These are phyloP conservation scores for Zeuzera pyrina DNA, from an alignment of 2,888 invertebrate species.

Conservation along the genomic window DNA sequence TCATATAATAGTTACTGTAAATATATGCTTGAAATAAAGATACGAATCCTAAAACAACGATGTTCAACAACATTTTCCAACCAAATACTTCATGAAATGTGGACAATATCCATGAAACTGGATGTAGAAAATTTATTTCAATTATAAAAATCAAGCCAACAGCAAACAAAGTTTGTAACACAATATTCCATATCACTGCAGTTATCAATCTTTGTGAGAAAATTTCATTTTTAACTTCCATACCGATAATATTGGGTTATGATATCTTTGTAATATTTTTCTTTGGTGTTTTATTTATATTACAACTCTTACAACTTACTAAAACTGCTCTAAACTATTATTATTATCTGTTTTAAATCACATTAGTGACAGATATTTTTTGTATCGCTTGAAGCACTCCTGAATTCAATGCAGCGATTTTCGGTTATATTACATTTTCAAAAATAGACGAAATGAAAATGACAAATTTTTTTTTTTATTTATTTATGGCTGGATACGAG, in stretches of 20 bases:
- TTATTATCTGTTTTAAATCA: not conserved
- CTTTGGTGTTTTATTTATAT: not conserved
- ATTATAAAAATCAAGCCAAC: constrained; percentile 65
- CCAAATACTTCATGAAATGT: constrained; percentile 74
- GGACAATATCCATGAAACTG: constrained; percentile 75
- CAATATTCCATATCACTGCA: constrained; percentile 74
- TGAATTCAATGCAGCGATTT: no score
- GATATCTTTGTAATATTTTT: not conserved
- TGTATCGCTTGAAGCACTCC: no score
- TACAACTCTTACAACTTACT: not conserved
- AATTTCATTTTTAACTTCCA: constrained; percentile 69
- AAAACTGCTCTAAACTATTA: no score
- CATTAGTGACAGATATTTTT: no score
- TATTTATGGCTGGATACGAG: no score
- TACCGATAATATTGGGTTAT: constrained; percentile 26
- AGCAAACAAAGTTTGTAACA: constrained; percentile 68
- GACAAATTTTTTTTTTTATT: no score
- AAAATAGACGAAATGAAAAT: no score
- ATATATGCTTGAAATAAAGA: constrained; percentile 81
- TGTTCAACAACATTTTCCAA: constrained; percentile 77
- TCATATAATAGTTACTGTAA: constrained; percentile 79
- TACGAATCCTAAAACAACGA: constrained; percentile 75
- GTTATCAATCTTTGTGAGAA: constrained; percentile 72
- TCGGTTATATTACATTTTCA: no score
- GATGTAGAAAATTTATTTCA: constrained; percentile 77